Base-by-base conservation (phyloP, 2,888 invertebrate genomes). In the Lasioglossum lativentre region DNA sequence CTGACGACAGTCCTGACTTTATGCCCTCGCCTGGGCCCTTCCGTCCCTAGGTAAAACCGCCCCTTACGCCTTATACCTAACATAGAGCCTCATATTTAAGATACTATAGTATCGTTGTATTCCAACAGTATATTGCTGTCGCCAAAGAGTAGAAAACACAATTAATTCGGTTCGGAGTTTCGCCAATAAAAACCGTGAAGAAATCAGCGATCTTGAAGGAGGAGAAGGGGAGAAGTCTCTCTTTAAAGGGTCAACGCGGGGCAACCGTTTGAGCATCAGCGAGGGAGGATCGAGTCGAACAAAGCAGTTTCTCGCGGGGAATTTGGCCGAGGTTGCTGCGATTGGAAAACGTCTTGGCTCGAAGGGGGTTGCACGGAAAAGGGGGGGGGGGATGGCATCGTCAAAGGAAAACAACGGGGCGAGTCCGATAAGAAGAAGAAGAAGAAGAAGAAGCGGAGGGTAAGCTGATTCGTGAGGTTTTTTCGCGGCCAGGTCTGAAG, bases 401-500 rank as follows among this genome's bases (percentile, higher is more conserved):
- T 40, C n/a, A 30, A 71, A 71, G 71, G 59, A 40, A 42, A 42
- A 63, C 63, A 52, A 70, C 56, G 30, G 66, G 66, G 45, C n/a
- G 30, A 19, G 40, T n/a, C 52, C 52, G 86, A 86, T 82, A 86
- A 86, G 85, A 47, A 82, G 71, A 52, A 52, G 52, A 47, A 47
- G 47, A 47, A 52, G 52, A 23, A 52, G 52, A 52, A 23, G 52
- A 52, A 52, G 23, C 10, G 68, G 16, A 30, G 78, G 78, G 66
- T 63, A 38, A 38, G 66, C 71, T 72, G 89, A 89, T 88, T 88
- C 83, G 82, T 80, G 56, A 82, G 78, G 84, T 87, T 82, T 56
- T 68, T 85, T 82, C 77, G 77, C 56, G 66, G 63, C 71, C 72
- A 27, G 76, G 81, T 42, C 19, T 63, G 30, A 16, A 63, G 30